Conservation (phyloP, 2,113 vertebrate genomes). For the Neolamprologus toae region DNA sequence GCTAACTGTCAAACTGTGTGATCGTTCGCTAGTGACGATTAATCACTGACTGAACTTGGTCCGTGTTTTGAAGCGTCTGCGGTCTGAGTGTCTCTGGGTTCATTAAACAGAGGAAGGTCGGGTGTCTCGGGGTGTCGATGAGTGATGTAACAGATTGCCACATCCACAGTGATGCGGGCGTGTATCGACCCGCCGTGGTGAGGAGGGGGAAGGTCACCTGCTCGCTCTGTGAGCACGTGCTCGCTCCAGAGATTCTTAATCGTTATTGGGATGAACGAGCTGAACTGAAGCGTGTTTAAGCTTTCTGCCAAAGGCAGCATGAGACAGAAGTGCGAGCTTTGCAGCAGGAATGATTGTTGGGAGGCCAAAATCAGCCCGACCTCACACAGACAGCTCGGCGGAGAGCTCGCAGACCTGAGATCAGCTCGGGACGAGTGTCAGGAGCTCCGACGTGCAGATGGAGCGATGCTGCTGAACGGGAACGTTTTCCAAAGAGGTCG, state of each 20-base stretch:
- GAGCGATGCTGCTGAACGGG: not conserved
- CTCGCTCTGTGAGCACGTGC: not conserved
- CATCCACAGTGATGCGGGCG: not conserved
- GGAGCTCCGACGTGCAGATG: not conserved
- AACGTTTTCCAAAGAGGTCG: not conserved
- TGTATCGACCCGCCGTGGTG: not conserved
- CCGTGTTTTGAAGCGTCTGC: not conserved
- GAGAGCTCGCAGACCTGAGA: not conserved
- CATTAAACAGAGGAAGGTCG: not conserved
- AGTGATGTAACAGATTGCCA: not conserved
- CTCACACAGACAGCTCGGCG: not conserved
- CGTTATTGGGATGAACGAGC: not conserved
- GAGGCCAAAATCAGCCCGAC: not conserved
- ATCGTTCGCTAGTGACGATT: fast-evolving
- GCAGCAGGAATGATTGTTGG: not conserved
- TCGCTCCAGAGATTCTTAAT: fast-evolving
- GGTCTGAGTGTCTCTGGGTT: not conserved
- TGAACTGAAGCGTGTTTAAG: not conserved
- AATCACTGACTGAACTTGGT: not conserved
- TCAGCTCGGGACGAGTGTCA: fast-evolving
- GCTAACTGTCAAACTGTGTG: not conserved
- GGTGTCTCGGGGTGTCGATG: not conserved
- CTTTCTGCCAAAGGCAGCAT: not conserved
- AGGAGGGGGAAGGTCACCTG: not conserved
- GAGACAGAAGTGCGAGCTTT: not conserved